Evolutionary conservation across 1,140 invertebrate genomes (phyloP), one percentile per base, ranked within the genome.

Genomic region (Papilio polytes): DNA sequence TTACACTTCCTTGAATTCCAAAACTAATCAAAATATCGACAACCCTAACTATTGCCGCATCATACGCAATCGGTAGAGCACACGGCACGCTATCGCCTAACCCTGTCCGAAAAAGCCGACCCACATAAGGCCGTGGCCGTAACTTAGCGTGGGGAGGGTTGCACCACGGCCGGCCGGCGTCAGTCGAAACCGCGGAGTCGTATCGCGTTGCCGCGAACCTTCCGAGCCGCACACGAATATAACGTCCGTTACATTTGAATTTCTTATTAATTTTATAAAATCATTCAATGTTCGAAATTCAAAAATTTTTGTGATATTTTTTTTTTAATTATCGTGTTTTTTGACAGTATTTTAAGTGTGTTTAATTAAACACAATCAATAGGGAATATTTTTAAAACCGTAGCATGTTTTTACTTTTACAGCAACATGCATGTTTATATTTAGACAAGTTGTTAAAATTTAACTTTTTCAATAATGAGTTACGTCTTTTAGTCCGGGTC

Each of bases 181-280:
- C 91, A 94, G 91, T 92, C 78, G 80, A 87, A 84, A 83, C 88
- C 91, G 91, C 90, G 90, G 73, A 87, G 85, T 86, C 90, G 92
- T 86, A 85, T 84, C 90, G 90, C 88, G 87, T 85, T 86, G 91
- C 86, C 87, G 88, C 90, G 88, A 87, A 46, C 78, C 80, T 82
- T 84, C 81, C 78, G 78, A 81, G 80, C 81, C 78, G 78, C 80
- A 41, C 41, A 26, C 20, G 80, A 72, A 48, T 26, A 77, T 63
- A 82, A 44, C 78, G 81, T 84, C 84, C 82, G 85, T 87, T 81
- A 70, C 12, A 77, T 80, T 48, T 76, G 20, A 48, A 13, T 48
- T 48, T 51, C 3, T 74, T 76, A 41, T 74, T 76, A n/a, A 73
- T 46, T 46, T 73, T n/a, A 9, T 10, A n/a, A 18, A 73, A 44